phyloP scores from a whole-genome alignment of 2,888 invertebrate species.

The Archaeoteleia sp. region DNA sequence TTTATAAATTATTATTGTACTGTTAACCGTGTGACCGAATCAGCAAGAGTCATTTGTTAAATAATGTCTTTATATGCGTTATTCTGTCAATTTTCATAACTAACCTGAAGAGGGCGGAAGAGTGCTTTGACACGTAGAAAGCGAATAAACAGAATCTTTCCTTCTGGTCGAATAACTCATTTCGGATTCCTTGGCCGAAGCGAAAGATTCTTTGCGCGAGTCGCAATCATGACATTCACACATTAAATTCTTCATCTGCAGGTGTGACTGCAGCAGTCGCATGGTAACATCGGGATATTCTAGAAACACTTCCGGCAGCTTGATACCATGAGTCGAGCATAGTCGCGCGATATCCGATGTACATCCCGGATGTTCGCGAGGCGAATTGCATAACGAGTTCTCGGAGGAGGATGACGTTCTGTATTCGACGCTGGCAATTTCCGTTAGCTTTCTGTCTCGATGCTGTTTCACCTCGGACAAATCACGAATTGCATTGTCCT shows the following conservation, averaged over 20 bases:
- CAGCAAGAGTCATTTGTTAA: too few relatives aligned
- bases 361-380: slow-evolving; percentile 15
- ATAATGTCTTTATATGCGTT: background rate
- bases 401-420: slow-evolving; percentile 56
- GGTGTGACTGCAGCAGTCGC: slow-evolving; percentile 32
- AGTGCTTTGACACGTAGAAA: slow-evolving; percentile 67
- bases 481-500: slow-evolving; percentile 55
- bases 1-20: too few relatives aligned
- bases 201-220: slow-evolving; percentile 50
- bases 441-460: slow-evolving; percentile 18
- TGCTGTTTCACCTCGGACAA: slow-evolving; percentile 40
- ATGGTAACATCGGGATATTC: slow-evolving; percentile 55
- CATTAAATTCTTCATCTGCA: slow-evolving; percentile 21
- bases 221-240: slow-evolving; percentile 27
- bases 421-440: slow-evolving; percentile 39
- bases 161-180: slow-evolving; percentile 53
- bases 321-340: slow-evolving; percentile 55
- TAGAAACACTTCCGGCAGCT: slow-evolving; percentile 59
- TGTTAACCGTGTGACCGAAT: too few relatives aligned
- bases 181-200: slow-evolving; percentile 53
- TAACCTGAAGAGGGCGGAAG: slow-evolving; percentile 59
- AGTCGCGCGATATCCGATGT: slow-evolving; percentile 57
- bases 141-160: slow-evolving; percentile 63
- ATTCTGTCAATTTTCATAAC: background rate
- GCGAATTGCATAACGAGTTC: slow-evolving; percentile 28